These are phyloP conservation scores for Epirrhoe tristata DNA, from an alignment of 2,888 invertebrate species.

Conservation along the genomic window DNA sequence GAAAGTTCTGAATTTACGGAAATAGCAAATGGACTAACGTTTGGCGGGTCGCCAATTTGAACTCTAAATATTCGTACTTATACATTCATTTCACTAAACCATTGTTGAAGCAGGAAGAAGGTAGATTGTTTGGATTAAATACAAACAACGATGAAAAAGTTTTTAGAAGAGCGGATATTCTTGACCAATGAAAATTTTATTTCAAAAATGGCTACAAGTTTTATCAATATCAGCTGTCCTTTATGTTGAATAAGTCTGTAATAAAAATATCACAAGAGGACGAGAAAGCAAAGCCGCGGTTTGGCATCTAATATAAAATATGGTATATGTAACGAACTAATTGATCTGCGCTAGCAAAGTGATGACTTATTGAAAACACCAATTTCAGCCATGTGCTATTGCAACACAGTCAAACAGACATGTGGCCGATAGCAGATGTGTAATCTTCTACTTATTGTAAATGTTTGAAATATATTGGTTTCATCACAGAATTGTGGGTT, in stretches of 20 bases:
- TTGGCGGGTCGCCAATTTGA: conserved; percentile 56
- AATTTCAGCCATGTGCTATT: conserved; percentile 42
- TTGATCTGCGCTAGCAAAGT: not conserved
- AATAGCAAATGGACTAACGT: conserved; percentile 65
- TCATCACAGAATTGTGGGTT: conserved; percentile 41
- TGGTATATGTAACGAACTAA: not conserved
- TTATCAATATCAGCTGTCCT: no score
- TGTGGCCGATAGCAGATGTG: conserved; percentile 43
- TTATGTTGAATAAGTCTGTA: no score
- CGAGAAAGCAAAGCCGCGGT: no score
- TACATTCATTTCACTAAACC: conserved; percentile 12
- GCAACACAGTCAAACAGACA: conserved; percentile 40
- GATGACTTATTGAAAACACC: conserved; percentile 17
- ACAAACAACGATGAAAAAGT: not conserved
- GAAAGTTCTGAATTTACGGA: conserved; percentile 62
- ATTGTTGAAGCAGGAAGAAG: conserved; percentile 4
- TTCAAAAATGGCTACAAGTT: no score
- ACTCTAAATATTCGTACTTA: conserved; percentile 19
- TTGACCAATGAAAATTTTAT: no score
- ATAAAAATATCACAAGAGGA: no score
- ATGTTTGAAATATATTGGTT: conserved; percentile 38
- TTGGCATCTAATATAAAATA: not conserved
- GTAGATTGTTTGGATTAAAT: not conserved
- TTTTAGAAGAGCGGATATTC: no score
- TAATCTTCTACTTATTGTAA: conserved; percentile 37